Evolutionary conservation across 2,888 invertebrate genomes (phyloP), one percentile per base, ranked within the genome.

Genomic region (Odontocerum albicorne): DNA sequence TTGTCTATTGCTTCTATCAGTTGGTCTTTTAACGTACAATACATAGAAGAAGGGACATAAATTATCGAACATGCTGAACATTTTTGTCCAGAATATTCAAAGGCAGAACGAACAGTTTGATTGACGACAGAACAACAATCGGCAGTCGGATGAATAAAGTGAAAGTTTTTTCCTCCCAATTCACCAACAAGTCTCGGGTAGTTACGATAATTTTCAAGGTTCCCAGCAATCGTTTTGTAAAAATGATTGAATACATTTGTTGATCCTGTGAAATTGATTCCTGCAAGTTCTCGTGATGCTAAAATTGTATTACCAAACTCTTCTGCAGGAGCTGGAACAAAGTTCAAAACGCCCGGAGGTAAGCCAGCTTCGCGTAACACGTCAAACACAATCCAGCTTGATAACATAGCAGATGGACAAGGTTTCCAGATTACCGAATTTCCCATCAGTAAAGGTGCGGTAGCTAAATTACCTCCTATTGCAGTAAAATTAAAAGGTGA

Each of bases 401-500:
- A 96, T 2, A 98, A 81, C 8, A 99, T 67, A 2, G 98, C 96
- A 1, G 97, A 96, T 72, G 97, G 96, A 1, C 97, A 96, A 0
- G 99, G 98, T 70, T 99, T 99, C 98, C 98, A 99, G 55, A 99
- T 68, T 4, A 96, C 92, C n/a, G 86, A 85, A 70, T 96, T 97
- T 13, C 98, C 99, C 88, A 92, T 91, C 31, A 92, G 75, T 12
- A 92, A 90, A 3, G 92, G 92, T 1, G 92, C 90, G 67, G 90
- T 92, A 0, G 91, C 88, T 62, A 99, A 81, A 75, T 99, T 97
- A 27, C 98, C 99, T 46, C 97, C 97, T 65, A 99, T 99, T 3
- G 99, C 99, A 13, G 99, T 98, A 71, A 99, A 99, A 75, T 99
- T 99, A 70, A 99, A 99, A 0, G 99, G 99, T 45, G 95, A 92